Conservation (phyloP, 2,113 vertebrate genomes). For the Muscicapa adusta region DNA sequence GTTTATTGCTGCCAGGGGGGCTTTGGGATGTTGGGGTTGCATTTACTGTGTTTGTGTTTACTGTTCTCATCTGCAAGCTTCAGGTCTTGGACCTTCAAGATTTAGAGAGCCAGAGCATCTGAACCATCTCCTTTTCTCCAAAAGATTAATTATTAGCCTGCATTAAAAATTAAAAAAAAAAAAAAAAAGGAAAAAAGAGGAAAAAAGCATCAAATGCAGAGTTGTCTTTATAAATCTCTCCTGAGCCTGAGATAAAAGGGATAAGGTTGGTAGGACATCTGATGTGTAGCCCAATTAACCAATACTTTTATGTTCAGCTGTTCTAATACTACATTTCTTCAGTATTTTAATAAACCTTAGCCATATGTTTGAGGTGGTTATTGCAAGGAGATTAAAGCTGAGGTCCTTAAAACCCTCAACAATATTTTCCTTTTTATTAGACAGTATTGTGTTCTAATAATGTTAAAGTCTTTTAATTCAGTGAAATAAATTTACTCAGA, state of each 20-base stretch:
- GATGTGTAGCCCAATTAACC: not conserved
- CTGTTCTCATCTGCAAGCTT: not conserved
- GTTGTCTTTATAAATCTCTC: not conserved
- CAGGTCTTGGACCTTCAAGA: not conserved
- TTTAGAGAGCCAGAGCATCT: not conserved
- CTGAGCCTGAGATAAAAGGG: not conserved
- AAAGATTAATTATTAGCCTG: not conserved
- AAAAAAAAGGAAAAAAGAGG: fast-evolving
- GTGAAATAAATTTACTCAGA: constrained; percentile 41
- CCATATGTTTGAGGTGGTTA: constrained; percentile 10
- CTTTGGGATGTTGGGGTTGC: not conserved
- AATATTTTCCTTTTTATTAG: constrained; percentile 29
- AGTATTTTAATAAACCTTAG: constrained; percentile 26
- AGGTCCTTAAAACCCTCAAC: not conserved
- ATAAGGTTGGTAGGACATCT: not conserved
- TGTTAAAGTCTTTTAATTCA: constrained; percentile 41
- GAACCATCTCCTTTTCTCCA: not conserved
- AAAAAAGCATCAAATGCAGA: not conserved
- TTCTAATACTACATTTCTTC: not conserved
- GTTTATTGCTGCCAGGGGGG: not conserved
- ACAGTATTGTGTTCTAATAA: not conserved
- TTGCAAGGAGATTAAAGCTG: constrained; percentile 30
- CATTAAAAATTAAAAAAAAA: no score
- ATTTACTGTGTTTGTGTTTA: not conserved
- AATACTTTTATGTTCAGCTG: not conserved